Percentiles rank a stretch among this genome's conserved stretches.
Conservation (phyloP, 2,888 invertebrate species). For the Eudasyphora cyanicolor region DNA sequence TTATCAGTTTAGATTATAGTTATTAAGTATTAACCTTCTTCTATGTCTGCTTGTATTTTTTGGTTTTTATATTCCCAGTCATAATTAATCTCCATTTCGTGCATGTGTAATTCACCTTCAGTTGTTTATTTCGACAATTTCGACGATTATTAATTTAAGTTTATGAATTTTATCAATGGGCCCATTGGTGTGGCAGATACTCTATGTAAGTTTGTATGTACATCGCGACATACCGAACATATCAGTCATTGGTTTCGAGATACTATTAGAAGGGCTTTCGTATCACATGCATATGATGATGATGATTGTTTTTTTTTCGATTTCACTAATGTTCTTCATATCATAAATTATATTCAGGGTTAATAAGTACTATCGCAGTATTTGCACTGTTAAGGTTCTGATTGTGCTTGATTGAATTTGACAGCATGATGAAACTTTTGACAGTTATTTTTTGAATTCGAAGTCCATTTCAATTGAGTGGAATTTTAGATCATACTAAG, state of each 20-base stretch:
- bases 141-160: background rate
- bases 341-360: slow-evolving; percentile 15
- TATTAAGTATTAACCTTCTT: background rate
- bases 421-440: background rate
- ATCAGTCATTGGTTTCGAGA: background rate
- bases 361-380: background rate
- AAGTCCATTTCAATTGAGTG: too few species aligned
- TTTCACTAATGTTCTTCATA: background rate
- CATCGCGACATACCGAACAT: too few species aligned
- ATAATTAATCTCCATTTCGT: background rate
- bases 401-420: background rate
- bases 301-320: background rate
- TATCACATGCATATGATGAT: slow-evolving; percentile 16
- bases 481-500: too few species aligned
- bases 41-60: background rate
- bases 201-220: too few species aligned
- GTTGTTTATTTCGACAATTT: background rate
- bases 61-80: background rate
- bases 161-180: slow-evolving; percentile 17
- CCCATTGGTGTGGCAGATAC: background rate
- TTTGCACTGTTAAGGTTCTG: background rate
- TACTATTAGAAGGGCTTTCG: background rate
- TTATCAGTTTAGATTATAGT: background rate
- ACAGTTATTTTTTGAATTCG: background rate
- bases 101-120: slow-evolving; percentile 25